phyloP scores from a whole-genome alignment of 2,888 invertebrate genomes.

The Argyresthia albistria region DNA sequence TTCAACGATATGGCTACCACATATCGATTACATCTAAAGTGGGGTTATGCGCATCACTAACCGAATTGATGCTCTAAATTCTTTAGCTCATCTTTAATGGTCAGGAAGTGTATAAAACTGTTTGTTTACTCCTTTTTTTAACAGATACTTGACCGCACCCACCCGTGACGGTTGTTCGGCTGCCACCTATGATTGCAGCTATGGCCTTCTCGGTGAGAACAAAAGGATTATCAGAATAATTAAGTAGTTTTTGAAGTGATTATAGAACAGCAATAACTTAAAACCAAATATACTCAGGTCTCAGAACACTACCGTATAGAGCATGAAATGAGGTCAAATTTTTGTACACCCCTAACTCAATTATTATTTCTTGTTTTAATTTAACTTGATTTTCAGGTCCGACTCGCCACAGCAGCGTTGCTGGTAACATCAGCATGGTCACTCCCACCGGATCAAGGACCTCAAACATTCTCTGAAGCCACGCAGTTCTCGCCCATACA shows the following conservation, averaged over 20 bases:
- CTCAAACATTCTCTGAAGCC: conserved; percentile 27
- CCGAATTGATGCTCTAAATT: too few relatives aligned
- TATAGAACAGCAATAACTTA: too few relatives aligned
- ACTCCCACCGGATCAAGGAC: conserved; percentile 24
- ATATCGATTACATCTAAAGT: too few relatives aligned
- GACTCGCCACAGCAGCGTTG: conserved; percentile 22
- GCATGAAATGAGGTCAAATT: too few relatives aligned
- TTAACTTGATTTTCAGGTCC: conserved; percentile 31
- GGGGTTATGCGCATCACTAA: too few relatives aligned
- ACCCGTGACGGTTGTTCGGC: conserved; percentile 17
- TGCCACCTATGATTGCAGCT: conserved; percentile 23
- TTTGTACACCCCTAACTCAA: too few relatives aligned
- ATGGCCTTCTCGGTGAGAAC: conserved; percentile 36
- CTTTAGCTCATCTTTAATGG: not conserved
- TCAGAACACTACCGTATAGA: too few relatives aligned
- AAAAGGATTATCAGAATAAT: not conserved
- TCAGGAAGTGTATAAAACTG: conserved; percentile 42
- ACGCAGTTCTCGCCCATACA: conserved; percentile 6
- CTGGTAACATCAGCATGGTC: conserved; percentile 23
- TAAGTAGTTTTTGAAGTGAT: too few relatives aligned
- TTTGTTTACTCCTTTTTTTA: conserved; percentile 24
- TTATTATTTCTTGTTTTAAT: not conserved
- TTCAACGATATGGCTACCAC: too few relatives aligned
- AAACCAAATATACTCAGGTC: too few relatives aligned
- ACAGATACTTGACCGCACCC: conserved; percentile 29